These are phyloP conservation scores for Hepsetus odoe DNA, from an alignment of 2,113 vertebrate species.

Conservation along the genomic window DNA sequence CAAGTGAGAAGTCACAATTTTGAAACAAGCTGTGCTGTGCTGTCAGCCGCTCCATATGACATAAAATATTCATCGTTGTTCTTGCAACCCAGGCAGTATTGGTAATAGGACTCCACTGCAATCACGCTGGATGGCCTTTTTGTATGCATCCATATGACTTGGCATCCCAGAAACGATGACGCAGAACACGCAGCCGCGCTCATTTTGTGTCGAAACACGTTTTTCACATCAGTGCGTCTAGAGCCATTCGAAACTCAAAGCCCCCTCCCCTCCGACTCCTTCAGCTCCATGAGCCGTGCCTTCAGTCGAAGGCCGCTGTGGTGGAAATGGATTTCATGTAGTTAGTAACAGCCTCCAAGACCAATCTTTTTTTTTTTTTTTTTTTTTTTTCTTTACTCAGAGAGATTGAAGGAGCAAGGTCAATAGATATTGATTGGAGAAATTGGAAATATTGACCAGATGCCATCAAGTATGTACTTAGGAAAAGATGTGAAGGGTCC, in stretches of 20 bases:
- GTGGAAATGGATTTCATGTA: constrained; percentile 45
- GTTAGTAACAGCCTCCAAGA: constrained; percentile 36
- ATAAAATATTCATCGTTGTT: constrained; percentile 46
- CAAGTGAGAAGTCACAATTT: background rate
- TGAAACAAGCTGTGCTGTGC: constrained; percentile 4
- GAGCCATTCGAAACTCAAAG: background rate
- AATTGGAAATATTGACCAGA: constrained; percentile 58
- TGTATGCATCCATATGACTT: constrained; percentile 11
- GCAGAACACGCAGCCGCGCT: constrained; percentile 7
- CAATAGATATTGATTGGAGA: constrained; percentile 63
- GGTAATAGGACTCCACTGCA: constrained; percentile 2
- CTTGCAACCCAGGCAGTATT: constrained; percentile 24
- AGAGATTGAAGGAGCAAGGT: constrained; percentile 47
- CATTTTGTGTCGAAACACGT: constrained; percentile 23
- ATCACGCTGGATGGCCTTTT: constrained; percentile 19
- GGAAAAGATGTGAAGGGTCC: constrained; percentile 34
- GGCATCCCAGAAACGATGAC: constrained; percentile 4
- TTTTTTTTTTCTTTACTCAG: constrained; percentile 34
- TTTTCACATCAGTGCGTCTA: constrained; percentile 29
- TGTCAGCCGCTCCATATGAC: constrained; percentile 16
- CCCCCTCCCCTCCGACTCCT: background rate
- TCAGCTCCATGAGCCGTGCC: background rate
- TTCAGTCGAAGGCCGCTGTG: background rate
- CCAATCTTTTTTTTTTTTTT: constrained; percentile 38
- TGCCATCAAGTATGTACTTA: constrained; percentile 15